phyloP scores from a whole-genome alignment of 2,888 invertebrate genomes.

The Aleiodes leptofemur region DNA sequence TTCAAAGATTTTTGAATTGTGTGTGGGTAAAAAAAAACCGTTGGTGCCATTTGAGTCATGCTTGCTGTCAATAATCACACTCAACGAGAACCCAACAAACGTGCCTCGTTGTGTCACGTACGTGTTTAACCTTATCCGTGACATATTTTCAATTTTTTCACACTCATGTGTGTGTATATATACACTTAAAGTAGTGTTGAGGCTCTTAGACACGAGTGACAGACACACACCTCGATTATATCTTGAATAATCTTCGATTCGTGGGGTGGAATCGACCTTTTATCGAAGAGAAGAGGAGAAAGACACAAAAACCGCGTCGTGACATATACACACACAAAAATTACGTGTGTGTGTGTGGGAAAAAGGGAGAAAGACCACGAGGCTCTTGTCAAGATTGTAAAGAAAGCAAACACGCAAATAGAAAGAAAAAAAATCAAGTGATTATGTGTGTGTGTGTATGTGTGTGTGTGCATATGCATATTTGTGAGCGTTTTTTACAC shows the following conservation, averaged over 20 bases:
- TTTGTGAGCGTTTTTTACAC: slow-evolving; percentile 34
- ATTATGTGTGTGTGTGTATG: slow-evolving; percentile 7
- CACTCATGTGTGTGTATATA: slow-evolving; percentile 1
- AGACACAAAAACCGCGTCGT: slow-evolving; percentile 22
- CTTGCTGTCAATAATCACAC: slow-evolving; percentile 31
- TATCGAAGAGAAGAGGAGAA: not conserved
- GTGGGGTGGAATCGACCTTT: slow-evolving; percentile 40
- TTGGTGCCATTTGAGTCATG: slow-evolving; percentile 35
- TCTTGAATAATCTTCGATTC: slow-evolving; percentile 29
- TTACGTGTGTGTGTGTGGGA: slow-evolving; percentile 2
- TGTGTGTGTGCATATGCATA: slow-evolving; percentile 15
- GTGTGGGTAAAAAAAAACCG: not conserved
- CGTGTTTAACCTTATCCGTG: slow-evolving; percentile 24
- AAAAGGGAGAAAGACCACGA: slow-evolving; percentile 4
- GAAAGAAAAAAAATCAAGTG: slow-evolving; percentile 19
- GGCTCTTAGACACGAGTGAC: slow-evolving; percentile 29
- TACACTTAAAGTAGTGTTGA: not conserved
- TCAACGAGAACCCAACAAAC: slow-evolving; percentile 3
- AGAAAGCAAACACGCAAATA: not conserved
- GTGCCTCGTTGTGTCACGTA: slow-evolving; percentile 21
- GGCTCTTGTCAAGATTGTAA: not conserved
- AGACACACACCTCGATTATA: slow-evolving; percentile 30
- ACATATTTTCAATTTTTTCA: not conserved
- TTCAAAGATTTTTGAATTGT: not conserved
- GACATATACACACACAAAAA: not conserved